Evolutionary conservation across 2,113 vertebrate genomes (phyloP).

Genomic region (Nothobranchius kuhntae): DNA sequence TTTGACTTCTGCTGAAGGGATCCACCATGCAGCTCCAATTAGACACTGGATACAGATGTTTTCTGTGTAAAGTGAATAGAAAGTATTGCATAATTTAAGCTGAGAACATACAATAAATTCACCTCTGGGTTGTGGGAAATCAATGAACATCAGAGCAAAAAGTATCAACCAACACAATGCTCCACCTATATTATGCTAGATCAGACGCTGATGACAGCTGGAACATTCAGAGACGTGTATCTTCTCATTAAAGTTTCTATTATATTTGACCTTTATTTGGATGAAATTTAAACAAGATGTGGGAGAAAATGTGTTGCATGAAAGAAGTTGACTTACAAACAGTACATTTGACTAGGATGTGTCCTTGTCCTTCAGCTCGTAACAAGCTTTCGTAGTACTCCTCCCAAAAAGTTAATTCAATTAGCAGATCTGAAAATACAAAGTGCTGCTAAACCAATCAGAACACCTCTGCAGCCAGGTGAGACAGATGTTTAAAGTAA

Average conservation of each 20-base stretch:
- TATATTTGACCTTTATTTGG: no score
- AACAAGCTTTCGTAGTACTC: background rate
- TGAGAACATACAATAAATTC: background rate
- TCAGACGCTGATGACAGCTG: no score
- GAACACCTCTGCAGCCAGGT: background rate
- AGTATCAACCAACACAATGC: no score
- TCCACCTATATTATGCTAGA: no score
- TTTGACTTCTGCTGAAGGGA: conserved; percentile 35
- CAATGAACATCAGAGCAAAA: no score
- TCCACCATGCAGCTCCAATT: conserved; percentile 59
- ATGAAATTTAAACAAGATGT: no score
- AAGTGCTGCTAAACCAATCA: background rate
- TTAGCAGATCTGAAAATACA: conserved; percentile 8
- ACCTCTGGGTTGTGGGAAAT: no score
- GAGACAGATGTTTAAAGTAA: background rate
- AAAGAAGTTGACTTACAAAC: background rate
- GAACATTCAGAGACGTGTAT: no score
- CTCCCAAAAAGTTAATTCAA: background rate
- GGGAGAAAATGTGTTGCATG: background rate
- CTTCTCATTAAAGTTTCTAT: no score
- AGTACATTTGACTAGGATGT: background rate
- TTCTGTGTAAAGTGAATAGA: conserved; percentile 44
- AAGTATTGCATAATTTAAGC: conserved; percentile 50
- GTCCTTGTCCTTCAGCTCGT: background rate
- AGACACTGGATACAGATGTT: conserved; percentile 39